Base-by-base conservation (phyloP, 2,888 invertebrate genomes). In the Abscondita cerata region DNA sequence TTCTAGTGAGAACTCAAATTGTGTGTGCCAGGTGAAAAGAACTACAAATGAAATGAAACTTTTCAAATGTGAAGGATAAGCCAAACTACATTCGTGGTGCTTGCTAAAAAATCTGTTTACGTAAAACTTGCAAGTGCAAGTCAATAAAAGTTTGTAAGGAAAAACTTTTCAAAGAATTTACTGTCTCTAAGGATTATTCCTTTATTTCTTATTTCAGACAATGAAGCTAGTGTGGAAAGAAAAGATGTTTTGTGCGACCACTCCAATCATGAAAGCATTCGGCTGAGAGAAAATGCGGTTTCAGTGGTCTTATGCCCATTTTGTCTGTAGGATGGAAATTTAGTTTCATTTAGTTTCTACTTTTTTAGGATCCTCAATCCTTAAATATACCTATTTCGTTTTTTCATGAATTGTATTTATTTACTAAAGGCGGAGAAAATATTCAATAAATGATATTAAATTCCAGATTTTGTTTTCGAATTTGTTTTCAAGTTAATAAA, bases 141-240 rank as follows among this genome's bases (percentile, higher is more conserved):
- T 52, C 52, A 38, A 52, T 52, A 40, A 40, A 40, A 52, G 52
- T 40, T 38, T 11, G 16, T 2, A 4, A 9, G 38, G 52, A 52
- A 52, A 52, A 52, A 52, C 38, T 52, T 52, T 46, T 15, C 31
- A 16, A 15, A 33, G 44, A 53, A 53, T 44, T 53, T 44, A 41
- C 41, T 44, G 33, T 53, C 53, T 53, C 53, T 31, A 31, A 25
- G 53, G 53, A 53, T 53, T 53, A 53, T 53, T 53, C 33, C 53
- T 54, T 54, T 54, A 54, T 54, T 54, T 54, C 46, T 34, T 54
- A 44, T 54, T 54, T 54, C 46, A 46, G 34, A 54, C 54, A 54
- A 54, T 33, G 54, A 54, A 54, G 54, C 41, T 53, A 53, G 52
- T 52, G 40, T 52, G 52, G 52, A 40, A 38, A 54, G 46, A 54